These are phyloP conservation scores for Prochilodus magdalenae DNA, from an alignment of 2,113 vertebrate genomes.

Conservation along the genomic window DNA sequence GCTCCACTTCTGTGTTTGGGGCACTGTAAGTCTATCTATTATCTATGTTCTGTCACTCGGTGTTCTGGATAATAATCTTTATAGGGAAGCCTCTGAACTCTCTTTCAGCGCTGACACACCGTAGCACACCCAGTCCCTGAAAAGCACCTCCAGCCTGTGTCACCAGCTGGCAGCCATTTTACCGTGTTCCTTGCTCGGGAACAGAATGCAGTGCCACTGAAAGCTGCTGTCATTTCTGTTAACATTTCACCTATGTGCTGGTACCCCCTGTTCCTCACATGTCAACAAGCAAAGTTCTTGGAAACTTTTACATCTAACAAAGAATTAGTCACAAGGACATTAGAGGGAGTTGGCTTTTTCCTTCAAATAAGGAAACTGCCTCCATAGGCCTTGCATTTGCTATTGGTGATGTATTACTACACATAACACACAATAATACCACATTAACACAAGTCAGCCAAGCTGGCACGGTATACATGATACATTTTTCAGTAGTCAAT, in stretches of 20 bases:
- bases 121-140: neutral
- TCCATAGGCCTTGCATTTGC: neutral
- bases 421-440: no score
- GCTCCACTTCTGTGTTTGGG: neutral
- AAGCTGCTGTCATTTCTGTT: constrained; percentile 13
- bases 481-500: neutral
- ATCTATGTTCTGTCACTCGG: neutral
- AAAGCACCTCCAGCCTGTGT: constrained; percentile 3
- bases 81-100: constrained; percentile 14
- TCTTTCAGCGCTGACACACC: constrained; percentile 26
- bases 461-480: neutral
- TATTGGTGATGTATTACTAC: no score
- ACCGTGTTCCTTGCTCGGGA: constrained; percentile 36
- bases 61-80: constrained; percentile 20
- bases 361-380: neutral
- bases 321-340: neutral
- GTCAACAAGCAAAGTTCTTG: constrained; percentile 33
- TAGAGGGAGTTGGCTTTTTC: no score
- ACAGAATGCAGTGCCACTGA: constrained; percentile 24
- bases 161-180: constrained; percentile 34
- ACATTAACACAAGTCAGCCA: neutral
- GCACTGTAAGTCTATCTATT: neutral
- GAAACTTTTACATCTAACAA: neutral
- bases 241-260: neutral
- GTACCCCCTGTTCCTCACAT: constrained; percentile 30